Evolutionary conservation across 1,140 invertebrate species (phyloP), one percentile per base, ranked within the genome.

Genomic region (Neotoxoptera formosana): DNA sequence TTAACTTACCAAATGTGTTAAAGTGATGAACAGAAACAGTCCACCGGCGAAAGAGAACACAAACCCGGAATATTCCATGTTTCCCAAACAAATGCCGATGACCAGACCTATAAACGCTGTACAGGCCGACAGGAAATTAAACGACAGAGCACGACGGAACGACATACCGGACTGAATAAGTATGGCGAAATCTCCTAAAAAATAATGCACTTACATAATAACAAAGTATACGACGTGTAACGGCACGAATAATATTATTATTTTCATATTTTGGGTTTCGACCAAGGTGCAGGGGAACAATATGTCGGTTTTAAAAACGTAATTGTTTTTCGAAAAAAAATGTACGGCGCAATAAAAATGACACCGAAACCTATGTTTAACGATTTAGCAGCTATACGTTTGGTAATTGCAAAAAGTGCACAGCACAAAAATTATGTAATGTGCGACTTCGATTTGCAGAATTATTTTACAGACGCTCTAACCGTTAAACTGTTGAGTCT

Each of bases 21-120:
- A 95, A 25, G 97, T 97, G 93, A 98, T 97, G 94, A 98, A 98
- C 3, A 98, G 95, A 95, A 98, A 98, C 86, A 97, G 97, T 56
- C 97, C 97, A 25, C 97, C 97, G 7, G 97, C 97, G n/a, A 96
- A 96, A 8, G 97, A 96, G 95, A 97, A 98, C 56, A 98, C 97
- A 97, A 97, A 98, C 84, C 96, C 95, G 6, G 96, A 96, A 1
- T 96, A 96, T 92, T 96, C 95, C 45, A 97, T 96, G 94, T 97
- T 97, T 30, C 97, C 97, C 14, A 98, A 95, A 93, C 96, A 95
- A 34, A 98, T 96, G 1, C 97, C 97, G 86, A 97, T 95, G 3
- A 97, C 95, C 96, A 97, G 97, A 53, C 97, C 97, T 91, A 97
- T 95, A 95, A 98, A 97, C 94, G 97, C 97, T 41, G 98, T 96